Base-by-base conservation (phyloP, 1,140 invertebrate species). In the Plodia interpunctella region DNA sequence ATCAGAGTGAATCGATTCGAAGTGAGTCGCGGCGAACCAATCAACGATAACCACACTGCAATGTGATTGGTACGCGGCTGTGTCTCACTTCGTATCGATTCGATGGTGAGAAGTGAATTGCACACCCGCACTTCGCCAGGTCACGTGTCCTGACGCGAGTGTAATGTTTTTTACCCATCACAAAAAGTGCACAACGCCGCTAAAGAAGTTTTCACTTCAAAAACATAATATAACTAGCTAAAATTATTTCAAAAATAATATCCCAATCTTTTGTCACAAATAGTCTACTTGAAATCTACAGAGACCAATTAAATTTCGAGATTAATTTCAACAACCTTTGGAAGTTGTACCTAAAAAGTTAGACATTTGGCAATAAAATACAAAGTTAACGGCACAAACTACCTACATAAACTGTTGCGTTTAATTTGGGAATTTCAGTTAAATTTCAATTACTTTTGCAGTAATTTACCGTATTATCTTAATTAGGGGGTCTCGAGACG, bases 351-450 rank as follows among this genome's bases (percentile, higher is more conserved):
- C 13, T 44, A n/a, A 44, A 44, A 44, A 44, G 38, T 44, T 44
- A 44, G 38, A 44, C 38, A 15, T 44, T 44, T 13, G 2, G 1
- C 38, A 44, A 44, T 44, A 44, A 44, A 44, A 44, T 44, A 44
- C 38, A 44, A 44, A 44, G 38, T 44, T 44, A 15, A 44, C 2
- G 38, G 38, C 38, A 44, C 38, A 17, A 15, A 44, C 13, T 15
- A 44, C 38, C 38, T 44, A 44, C 38, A 44, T 44, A 44, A 44
- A 44, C 15, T 44, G 38, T 44, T 44, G 38, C 38, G 13, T 44
- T 44, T 44, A 44, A 44, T 44, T 44, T 15, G 38, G 13, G 10
- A 44, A 15, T 44, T 44, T 44, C 38, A 44, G 10, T 44, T 5
- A 44, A 44, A 44, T 44, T 44, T 44, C 38, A 44, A 44, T 44